Conservation (phyloP, 2,888 invertebrate species). For the Lymantria dispar region DNA sequence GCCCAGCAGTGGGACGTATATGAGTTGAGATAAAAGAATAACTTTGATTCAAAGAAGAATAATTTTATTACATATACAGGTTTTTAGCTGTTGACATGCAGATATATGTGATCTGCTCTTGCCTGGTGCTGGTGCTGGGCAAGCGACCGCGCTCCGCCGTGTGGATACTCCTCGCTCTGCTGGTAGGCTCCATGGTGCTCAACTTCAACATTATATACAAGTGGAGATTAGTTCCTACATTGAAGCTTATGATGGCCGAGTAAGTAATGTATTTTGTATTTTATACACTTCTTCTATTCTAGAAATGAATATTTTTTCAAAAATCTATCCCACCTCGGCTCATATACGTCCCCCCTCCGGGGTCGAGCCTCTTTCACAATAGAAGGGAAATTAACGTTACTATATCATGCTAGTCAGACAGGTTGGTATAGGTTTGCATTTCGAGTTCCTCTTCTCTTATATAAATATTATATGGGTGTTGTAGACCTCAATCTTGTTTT, state of each 20-base stretch:
- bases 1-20: too few relatives aligned
- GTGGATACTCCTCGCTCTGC: constrained; percentile 28
- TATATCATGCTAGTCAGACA: too few relatives aligned
- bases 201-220: constrained; percentile 40
- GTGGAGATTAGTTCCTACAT: constrained; percentile 44
- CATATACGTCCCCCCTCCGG: too few relatives aligned
- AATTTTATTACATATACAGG: constrained; percentile 30
- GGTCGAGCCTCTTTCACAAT: too few relatives aligned
- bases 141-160: constrained; percentile 29
- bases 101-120: constrained; percentile 41
- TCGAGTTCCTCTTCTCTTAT: too few relatives aligned
- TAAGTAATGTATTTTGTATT: constrained; percentile 29
- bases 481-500: too few relatives aligned
- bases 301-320: too few relatives aligned
- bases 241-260: constrained; percentile 49
- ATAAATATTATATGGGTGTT: too few relatives aligned
- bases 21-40: too few relatives aligned
- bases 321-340: too few relatives aligned
- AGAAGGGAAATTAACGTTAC: too few relatives aligned
- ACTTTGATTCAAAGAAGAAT: background rate
- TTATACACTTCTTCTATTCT: background rate
- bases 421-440: too few relatives aligned
- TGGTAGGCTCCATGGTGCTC: constrained; percentile 25
- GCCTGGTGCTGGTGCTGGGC: constrained; percentile 40
- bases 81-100: constrained; percentile 62